phyloP scores from a whole-genome alignment of 1,140 invertebrate genomes.

The Ips nitidus region DNA sequence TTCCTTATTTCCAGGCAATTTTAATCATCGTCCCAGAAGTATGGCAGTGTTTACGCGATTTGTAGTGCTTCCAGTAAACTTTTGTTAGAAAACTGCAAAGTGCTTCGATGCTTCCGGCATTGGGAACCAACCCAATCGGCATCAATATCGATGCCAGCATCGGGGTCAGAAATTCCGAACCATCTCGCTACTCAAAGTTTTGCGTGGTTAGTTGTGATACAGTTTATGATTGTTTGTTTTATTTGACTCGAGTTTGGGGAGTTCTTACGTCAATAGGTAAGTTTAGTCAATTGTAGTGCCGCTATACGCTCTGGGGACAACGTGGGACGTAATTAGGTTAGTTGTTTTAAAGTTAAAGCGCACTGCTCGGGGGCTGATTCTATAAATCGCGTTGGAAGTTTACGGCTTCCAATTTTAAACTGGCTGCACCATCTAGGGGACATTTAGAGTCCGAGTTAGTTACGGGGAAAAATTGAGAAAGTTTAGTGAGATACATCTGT shows the following conservation, averaged over 20 bases:
- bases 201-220: slow-evolving; percentile 17
- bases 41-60: too few relatives aligned
- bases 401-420: slow-evolving; percentile 17
- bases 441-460: slow-evolving; percentile 11
- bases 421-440: neutral
- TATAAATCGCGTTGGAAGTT: slow-evolving; percentile 16
- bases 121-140: slow-evolving; percentile 25
- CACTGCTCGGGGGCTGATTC: slow-evolving; percentile 8
- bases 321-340: slow-evolving; percentile 14
- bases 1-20: too few relatives aligned
- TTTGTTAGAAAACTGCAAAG: neutral
- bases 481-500: slow-evolving; percentile 4
- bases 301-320: slow-evolving; percentile 4
- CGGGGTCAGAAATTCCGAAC: neutral
- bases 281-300: slow-evolving; percentile 1
- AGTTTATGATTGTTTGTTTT: slow-evolving; percentile 17
- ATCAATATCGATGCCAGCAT: slow-evolving; percentile 25
- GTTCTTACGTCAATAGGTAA: slow-evolving; percentile 27
- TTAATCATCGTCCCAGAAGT: too few relatives aligned
- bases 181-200: slow-evolving; percentile 4
- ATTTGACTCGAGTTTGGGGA: slow-evolving; percentile 27
- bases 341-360: slow-evolving; percentile 10
- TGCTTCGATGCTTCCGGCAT: slow-evolving; percentile 20
- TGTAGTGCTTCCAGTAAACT: too few relatives aligned
- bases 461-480: slow-evolving; percentile 4